phyloP scores from a whole-genome alignment of 2,113 vertebrate genomes.

The Tenebrosternarchus preto region DNA sequence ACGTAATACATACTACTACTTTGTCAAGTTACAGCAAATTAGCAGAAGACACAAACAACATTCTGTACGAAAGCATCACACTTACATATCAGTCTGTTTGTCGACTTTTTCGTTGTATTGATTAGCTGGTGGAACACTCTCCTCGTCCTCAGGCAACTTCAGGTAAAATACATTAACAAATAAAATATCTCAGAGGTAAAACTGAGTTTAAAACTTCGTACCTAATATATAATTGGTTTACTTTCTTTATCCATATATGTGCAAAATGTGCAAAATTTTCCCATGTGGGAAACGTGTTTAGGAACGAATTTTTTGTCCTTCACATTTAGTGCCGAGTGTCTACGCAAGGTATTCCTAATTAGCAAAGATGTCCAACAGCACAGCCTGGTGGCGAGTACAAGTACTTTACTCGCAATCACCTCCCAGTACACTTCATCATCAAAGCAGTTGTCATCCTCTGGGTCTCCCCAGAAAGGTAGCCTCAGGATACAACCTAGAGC shows the following conservation, averaged over 20 bases:
- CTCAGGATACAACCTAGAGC: constrained; percentile 84
- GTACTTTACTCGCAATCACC: constrained; percentile 70
- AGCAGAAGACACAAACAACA: too few relatives aligned
- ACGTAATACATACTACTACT: too few relatives aligned
- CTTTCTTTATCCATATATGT: too few relatives aligned
- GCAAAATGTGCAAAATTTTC: too few relatives aligned
- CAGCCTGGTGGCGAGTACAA: neutral
- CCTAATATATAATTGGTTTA: too few relatives aligned
- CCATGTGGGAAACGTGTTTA: too few relatives aligned
- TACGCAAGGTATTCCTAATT: neutral
- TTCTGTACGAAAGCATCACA: too few relatives aligned
- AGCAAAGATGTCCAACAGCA: neutral
- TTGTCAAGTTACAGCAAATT: too few relatives aligned
- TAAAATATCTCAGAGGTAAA: neutral
- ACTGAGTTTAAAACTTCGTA: neutral
- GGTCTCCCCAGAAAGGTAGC: constrained; percentile 87
- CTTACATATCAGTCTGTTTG: too few relatives aligned
- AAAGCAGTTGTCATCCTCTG: constrained; percentile 89
- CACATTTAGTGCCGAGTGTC: neutral
- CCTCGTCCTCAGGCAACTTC: constrained; percentile 85
- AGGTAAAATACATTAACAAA: neutral
- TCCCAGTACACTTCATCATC: constrained; percentile 93
- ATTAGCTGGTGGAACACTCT: constrained; percentile 66
- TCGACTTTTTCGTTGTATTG: too few relatives aligned
- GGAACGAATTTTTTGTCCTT: too few relatives aligned